phyloP scores from a whole-genome alignment of 2,888 invertebrate species.

The Timema cristinae region DNA sequence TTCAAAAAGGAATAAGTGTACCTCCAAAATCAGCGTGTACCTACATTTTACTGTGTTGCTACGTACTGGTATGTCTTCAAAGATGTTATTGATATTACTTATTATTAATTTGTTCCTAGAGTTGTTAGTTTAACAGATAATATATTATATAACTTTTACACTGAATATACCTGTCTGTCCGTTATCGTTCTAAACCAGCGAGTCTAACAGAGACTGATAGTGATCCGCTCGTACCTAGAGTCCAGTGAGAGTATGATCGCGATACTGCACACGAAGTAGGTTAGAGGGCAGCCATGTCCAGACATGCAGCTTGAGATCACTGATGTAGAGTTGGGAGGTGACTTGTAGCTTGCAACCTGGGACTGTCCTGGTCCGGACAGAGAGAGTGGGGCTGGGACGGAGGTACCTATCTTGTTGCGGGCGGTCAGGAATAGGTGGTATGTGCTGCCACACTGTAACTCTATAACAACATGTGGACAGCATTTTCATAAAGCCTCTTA shows the following conservation, averaged over 20 bases:
- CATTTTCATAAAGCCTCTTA: too few species aligned
- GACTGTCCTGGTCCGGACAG: constrained; percentile 66
- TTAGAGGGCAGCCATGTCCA: constrained; percentile 72
- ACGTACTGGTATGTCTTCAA: too few species aligned
- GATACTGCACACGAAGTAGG: constrained; percentile 68
- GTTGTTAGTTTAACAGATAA: too few species aligned
- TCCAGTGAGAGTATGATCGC: constrained; percentile 65
- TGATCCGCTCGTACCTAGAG: constrained; percentile 49
- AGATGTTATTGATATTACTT: too few species aligned
- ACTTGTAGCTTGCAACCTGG: constrained; percentile 59
- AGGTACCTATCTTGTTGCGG: constrained; percentile 67
- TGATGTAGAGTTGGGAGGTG: constrained; percentile 69
- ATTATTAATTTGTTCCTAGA: too few species aligned
- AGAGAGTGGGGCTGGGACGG: constrained; percentile 63
- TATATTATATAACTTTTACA: too few species aligned
- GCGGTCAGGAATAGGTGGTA: constrained; percentile 68
- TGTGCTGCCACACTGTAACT: constrained; percentile 66
- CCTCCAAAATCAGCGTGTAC: too few species aligned
- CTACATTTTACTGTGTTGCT: too few species aligned
- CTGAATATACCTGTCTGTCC: too few species aligned
- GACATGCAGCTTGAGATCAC: constrained; percentile 60
- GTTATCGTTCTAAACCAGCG: too few species aligned
- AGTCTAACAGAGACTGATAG: too few species aligned
- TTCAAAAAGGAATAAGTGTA: too few species aligned
- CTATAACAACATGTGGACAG: constrained; percentile 35